Conservation (phyloP, 2,797 vertebrate species). For the Setipinna tenuifilis region DNA sequence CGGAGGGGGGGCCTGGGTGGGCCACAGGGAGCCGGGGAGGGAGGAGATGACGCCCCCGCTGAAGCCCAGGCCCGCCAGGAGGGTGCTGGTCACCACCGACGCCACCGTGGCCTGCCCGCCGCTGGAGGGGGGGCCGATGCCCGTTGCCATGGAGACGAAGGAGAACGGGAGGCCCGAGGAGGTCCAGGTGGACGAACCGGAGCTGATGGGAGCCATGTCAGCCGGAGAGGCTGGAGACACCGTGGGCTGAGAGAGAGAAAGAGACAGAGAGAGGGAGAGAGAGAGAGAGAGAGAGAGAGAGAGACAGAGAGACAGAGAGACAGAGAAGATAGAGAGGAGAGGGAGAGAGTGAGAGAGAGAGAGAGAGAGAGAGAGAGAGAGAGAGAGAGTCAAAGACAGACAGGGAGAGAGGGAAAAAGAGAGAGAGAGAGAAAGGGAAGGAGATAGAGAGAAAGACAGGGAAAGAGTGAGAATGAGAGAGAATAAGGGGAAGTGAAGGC, state of each 20-base stretch:
- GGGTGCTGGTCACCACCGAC: conserved; percentile 94
- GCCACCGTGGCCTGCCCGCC: conserved; percentile 96
- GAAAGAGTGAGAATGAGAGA: not conserved
- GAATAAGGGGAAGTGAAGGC: not conserved
- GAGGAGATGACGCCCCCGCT: conserved; percentile 93
- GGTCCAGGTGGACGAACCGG: conserved; percentile 97
- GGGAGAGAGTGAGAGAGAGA: conserved; percentile 49
- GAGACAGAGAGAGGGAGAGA: not conserved
- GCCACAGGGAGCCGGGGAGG: conserved; percentile 92
- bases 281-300: not conserved
- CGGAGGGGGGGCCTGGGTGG: conserved; percentile 76
- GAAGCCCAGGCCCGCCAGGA: conserved; percentile 93
- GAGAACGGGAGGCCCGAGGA: conserved; percentile 97
- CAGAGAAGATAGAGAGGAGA: conserved; percentile 37
- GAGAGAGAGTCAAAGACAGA: not conserved
- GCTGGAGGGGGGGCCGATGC: conserved; percentile 94
- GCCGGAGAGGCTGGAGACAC: conserved; percentile 94
- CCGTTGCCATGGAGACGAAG: conserved; percentile 97
- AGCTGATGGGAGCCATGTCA: conserved; percentile 99
- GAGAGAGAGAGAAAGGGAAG: not conserved
- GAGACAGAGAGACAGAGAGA: conserved; percentile 16
- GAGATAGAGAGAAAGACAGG: not conserved
- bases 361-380: conserved; percentile 43
- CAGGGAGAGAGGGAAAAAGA: not conserved
- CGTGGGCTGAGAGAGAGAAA: conserved; percentile 81